phyloP scores from a whole-genome alignment of 2,888 invertebrate genomes.

The Phengaris alcon region DNA sequence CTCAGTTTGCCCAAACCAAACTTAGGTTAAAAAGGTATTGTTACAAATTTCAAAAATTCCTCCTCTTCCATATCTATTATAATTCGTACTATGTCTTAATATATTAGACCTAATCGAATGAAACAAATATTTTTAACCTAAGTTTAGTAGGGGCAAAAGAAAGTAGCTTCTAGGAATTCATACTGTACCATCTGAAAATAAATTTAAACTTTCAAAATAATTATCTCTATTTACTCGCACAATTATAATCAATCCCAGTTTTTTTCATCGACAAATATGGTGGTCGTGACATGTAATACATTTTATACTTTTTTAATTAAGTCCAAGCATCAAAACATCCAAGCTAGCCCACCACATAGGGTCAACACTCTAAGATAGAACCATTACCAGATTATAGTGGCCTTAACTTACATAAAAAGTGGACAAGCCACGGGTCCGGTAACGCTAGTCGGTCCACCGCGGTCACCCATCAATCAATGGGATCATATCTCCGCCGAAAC shows the following conservation, averaged over 20 bases:
- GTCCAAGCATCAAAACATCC: slow-evolving; percentile 68
- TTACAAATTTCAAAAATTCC: too few species aligned
- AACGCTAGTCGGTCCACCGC: slow-evolving; percentile 52
- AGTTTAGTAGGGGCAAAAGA: too few species aligned
- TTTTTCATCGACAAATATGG: slow-evolving; percentile 48
- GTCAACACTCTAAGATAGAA: slow-evolving; percentile 69
- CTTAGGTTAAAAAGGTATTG: too few species aligned
- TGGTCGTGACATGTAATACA: slow-evolving; percentile 56
- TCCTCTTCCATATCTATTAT: too few species aligned
- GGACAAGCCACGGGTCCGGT: slow-evolving; percentile 34
- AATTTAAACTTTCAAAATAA: background rate
- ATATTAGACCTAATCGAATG: too few species aligned
- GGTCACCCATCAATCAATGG: slow-evolving; percentile 79
- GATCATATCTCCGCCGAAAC: slow-evolving; percentile 73
- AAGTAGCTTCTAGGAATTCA: too few species aligned
- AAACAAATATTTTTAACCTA: too few species aligned
- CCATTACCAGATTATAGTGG: slow-evolving; percentile 52
- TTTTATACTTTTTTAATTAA: slow-evolving; percentile 69
- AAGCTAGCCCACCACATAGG: slow-evolving; percentile 58
- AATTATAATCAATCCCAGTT: slow-evolving; percentile 33
- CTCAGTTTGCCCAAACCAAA: too few species aligned
- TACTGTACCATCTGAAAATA: too few species aligned
- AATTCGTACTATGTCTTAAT: too few species aligned
- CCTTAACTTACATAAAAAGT: slow-evolving; percentile 40
- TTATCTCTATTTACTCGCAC: background rate